Conservation (phyloP, 53 echinoderm and acorn worm genomes). For the Stichopus horrens region DNA sequence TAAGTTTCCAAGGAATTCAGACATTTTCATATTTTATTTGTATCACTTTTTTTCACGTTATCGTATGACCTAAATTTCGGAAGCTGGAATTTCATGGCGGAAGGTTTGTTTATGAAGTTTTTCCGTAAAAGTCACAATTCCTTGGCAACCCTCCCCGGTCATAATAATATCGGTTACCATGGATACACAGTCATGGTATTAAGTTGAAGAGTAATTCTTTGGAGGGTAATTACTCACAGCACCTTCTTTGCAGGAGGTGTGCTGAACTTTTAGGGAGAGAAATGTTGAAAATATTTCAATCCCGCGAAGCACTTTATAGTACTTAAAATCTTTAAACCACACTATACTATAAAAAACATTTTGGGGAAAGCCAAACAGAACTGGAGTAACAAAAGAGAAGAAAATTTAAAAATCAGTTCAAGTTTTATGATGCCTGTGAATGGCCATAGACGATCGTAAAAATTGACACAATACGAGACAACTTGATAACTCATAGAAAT, state of each 20-base stretch:
- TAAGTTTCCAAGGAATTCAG: neutral
- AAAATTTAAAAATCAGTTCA: no score
- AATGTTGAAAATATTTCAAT: constrained; percentile 21
- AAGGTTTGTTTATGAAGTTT: constrained; percentile 27
- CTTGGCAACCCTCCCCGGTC: constrained; percentile 32
- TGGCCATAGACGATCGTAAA: no score
- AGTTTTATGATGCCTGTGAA: no score
- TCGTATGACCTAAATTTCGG: constrained; percentile 33
- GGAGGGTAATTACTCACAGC: constrained; percentile 36
- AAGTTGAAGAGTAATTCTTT: constrained; percentile 13
- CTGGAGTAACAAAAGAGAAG: no score
- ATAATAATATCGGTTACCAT: constrained; percentile 36
- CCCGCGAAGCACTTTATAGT: constrained; percentile 12
- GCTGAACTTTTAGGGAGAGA: constrained; percentile 8
- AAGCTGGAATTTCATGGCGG: neutral
- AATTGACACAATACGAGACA: no score
- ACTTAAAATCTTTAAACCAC: neutral
- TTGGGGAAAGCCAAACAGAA: no score
- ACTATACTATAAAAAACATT: no score
- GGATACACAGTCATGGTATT: constrained; percentile 30
- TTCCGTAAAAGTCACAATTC: constrained; percentile 28
- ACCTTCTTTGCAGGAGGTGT: constrained; percentile 43
- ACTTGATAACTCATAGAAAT: no score
- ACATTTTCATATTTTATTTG: neutral
- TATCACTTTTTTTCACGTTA: constrained; percentile 3